These are phyloP conservation scores for Ophraella communa DNA, from an alignment of 2,888 invertebrate genomes.

Conservation along the genomic window DNA sequence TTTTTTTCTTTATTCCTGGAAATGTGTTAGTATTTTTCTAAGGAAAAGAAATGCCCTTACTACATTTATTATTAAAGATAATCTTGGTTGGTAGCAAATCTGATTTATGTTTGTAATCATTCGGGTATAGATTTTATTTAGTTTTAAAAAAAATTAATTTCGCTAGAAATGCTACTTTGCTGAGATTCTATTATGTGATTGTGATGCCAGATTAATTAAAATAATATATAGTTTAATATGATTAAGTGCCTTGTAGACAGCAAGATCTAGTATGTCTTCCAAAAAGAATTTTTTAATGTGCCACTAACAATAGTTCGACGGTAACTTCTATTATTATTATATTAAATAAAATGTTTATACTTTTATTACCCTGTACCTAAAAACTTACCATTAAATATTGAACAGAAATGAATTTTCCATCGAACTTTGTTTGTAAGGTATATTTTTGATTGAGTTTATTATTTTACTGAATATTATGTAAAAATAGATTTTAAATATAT, in stretches of 20 bases:
- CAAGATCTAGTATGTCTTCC: conserved; percentile 20
- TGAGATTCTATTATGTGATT: neutral
- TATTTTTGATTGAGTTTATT: neutral
- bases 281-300: neutral
- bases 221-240: conserved; percentile 13
- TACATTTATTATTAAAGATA: neutral
- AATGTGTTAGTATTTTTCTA: conserved; percentile 2
- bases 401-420: too few species aligned
- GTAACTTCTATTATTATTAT: neutral
- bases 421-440: conserved; percentile 1
- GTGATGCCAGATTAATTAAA: conserved; percentile 10
- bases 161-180: neutral
- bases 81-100: neutral
- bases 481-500: conserved; percentile 10
- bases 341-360: neutral
- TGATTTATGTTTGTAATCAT: neutral
- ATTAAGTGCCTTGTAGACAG: conserved; percentile 17
- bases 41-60: conserved; percentile 2
- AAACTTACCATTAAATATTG: too few species aligned
- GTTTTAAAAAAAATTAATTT: neutral
- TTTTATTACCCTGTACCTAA: too few species aligned
- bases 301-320: conserved; percentile 1
- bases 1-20: neutral
- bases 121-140: neutral
- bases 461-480: conserved; percentile 9